These are phyloP conservation scores for Tiliacea citrago DNA, from an alignment of 2,888 invertebrate species.

Conservation along the genomic window DNA sequence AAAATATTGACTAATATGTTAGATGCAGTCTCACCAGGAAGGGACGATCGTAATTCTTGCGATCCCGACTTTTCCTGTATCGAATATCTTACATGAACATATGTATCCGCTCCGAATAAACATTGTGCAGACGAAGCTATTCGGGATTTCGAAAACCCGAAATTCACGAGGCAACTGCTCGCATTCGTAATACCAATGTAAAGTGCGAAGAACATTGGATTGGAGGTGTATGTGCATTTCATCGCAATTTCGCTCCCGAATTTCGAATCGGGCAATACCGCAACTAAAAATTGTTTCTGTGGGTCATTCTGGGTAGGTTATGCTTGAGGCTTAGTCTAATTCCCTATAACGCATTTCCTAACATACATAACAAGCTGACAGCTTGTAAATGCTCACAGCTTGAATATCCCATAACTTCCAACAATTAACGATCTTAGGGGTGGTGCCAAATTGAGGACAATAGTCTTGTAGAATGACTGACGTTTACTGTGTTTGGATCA, in stretches of 20 bases:
- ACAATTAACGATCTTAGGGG: conserved; percentile 25
- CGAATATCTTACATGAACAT: conserved; percentile 69
- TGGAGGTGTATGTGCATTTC: conserved; percentile 44
- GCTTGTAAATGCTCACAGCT: conserved; percentile 25
- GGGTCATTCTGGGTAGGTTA: neutral
- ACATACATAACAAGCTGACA: conserved; percentile 41
- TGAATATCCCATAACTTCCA: conserved; percentile 33
- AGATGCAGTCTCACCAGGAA: conserved; percentile 61
- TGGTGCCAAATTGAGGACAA: conserved; percentile 40
- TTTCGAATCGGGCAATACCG: conserved; percentile 16
- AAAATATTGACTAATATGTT: conserved; percentile 46
- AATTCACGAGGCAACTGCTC: conserved; percentile 30
- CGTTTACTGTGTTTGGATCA: neutral
- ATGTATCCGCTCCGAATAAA: conserved; percentile 59
- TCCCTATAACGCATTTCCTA: conserved; percentile 24
- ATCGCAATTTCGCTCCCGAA: conserved; percentile 32
- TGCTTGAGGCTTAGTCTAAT: conserved; percentile 12
- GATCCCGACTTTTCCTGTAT: conserved; percentile 67
- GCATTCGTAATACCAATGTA: conserved; percentile 41
- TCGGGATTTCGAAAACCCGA: conserved; percentile 45
- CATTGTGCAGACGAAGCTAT: conserved; percentile 43
- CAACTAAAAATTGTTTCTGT: conserved; percentile 35
- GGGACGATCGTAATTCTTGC: conserved; percentile 66
- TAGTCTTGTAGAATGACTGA: conserved; percentile 6
- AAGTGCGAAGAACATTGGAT: conserved; percentile 46